Percentiles rank a stretch among this genome's conserved stretches.
These are phyloP conservation scores for Cervus canadensis DNA, from an alignment of 2,113 vertebrate species.

Conservation along the genomic window DNA sequence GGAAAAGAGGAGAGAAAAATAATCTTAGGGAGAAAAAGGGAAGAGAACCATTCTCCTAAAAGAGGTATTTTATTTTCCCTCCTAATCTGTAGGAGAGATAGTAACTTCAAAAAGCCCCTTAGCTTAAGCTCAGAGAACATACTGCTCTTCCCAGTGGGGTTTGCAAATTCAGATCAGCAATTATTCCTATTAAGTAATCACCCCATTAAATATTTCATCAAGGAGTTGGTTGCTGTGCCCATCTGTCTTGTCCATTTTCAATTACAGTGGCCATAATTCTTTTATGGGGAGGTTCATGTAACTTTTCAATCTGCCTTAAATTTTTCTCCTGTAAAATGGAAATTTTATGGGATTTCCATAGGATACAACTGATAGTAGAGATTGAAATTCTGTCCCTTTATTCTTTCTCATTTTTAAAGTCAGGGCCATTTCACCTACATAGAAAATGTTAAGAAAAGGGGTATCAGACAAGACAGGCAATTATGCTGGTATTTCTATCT, in stretches of 20 bases:
- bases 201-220: slow-evolving; percentile 62
- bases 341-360: not conserved
- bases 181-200: slow-evolving; percentile 45
- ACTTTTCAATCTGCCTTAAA: not conserved
- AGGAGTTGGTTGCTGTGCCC: slow-evolving; percentile 7
- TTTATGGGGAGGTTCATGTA: slow-evolving; percentile 29
- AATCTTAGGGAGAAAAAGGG: not conserved
- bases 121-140: not conserved
- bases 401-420: not conserved
- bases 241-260: slow-evolving; percentile 30
- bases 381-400: not conserved
- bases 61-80: not conserved
- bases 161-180: slow-evolving; percentile 2
- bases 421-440: not conserved
- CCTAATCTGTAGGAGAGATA: not conserved
- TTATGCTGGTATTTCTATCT: not conserved
- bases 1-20: not conserved
- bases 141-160: not conserved
- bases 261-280: not conserved
- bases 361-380: not conserved
- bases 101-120: not conserved
- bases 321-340: not conserved
- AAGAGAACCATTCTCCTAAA: not conserved
- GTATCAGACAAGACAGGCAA: not conserved
- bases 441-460: not conserved